These are phyloP conservation scores for Drosophila sordidula DNA, from an alignment of 2,888 invertebrate species.

Conservation along the genomic window DNA sequence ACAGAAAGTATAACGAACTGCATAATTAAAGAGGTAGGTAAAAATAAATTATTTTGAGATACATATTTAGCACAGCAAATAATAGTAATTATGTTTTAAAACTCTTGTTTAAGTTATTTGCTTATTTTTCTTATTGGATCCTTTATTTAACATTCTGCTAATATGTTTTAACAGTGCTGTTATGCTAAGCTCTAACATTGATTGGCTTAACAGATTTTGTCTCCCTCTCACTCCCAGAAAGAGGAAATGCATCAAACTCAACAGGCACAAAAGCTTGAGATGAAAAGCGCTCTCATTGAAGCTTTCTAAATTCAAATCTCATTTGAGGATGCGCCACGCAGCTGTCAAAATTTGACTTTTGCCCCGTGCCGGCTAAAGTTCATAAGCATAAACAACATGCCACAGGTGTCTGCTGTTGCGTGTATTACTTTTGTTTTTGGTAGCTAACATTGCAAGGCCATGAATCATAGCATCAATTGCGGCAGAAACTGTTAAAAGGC, in stretches of 20 bases:
- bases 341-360: slow-evolving; percentile 71
- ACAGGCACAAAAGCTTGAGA: slow-evolving; percentile 25
- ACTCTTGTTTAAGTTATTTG: background rate
- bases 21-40: too few species aligned
- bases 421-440: slow-evolving; percentile 10
- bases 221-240: background rate
- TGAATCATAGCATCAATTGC: slow-evolving; percentile 61
- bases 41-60: background rate
- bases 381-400: slow-evolving; percentile 43
- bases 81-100: too few species aligned
- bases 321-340: slow-evolving; percentile 58
- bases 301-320: slow-evolving; percentile 47
- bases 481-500: slow-evolving; percentile 26
- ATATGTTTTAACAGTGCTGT: slow-evolving; percentile 26
- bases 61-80: too few species aligned
- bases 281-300: slow-evolving; percentile 26
- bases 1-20: too few species aligned
- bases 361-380: slow-evolving; percentile 40
- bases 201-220: slow-evolving; percentile 9
- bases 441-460: slow-evolving; percentile 42
- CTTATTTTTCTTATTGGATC: background rate
- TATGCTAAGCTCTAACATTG: slow-evolving; percentile 8
- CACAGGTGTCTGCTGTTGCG: slow-evolving; percentile 60
- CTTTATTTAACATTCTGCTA: slow-evolving; percentile 6
- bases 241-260: background rate